phyloP scores from a whole-genome alignment of 2,888 invertebrate species.

The Lamellibrachia satsuma region DNA sequence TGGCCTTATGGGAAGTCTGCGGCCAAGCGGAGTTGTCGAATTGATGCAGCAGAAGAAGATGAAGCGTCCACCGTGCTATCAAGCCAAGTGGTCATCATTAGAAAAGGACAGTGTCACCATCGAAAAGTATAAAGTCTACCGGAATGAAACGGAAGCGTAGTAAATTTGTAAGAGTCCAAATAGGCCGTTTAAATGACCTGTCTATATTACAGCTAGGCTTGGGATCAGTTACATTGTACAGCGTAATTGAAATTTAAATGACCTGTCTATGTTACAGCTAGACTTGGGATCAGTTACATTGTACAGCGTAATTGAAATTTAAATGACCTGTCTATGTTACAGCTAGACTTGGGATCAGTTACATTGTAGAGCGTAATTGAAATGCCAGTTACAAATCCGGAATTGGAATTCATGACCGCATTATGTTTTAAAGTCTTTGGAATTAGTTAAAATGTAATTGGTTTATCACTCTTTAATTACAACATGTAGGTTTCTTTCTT shows the following conservation, averaged over 20 bases:
- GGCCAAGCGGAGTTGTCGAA: not conserved
- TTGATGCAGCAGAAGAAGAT: not conserved
- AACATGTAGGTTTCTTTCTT: too few species aligned
- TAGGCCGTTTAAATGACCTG: not conserved
- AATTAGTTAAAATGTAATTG: too few species aligned
- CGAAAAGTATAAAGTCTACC: not conserved
- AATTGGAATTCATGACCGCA: too few species aligned
- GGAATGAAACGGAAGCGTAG: not conserved
- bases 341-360: too few species aligned
- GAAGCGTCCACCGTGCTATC: not conserved
- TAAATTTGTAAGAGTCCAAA: not conserved
- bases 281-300: too few species aligned
- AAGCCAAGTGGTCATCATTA: not conserved
- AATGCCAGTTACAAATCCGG: too few species aligned
- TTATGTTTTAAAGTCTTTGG: too few species aligned
- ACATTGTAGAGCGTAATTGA: too few species aligned
- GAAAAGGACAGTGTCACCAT: not conserved
- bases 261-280: not conserved
- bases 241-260: too few species aligned
- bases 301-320: not conserved
- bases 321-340: not conserved
- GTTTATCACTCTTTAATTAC: too few species aligned
- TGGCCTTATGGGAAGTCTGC: not conserved
- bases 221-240: too few species aligned
- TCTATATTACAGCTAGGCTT: too few species aligned